Base-by-base conservation (phyloP, 1,140 invertebrate species). In the Coenobita brevimanus region DNA sequence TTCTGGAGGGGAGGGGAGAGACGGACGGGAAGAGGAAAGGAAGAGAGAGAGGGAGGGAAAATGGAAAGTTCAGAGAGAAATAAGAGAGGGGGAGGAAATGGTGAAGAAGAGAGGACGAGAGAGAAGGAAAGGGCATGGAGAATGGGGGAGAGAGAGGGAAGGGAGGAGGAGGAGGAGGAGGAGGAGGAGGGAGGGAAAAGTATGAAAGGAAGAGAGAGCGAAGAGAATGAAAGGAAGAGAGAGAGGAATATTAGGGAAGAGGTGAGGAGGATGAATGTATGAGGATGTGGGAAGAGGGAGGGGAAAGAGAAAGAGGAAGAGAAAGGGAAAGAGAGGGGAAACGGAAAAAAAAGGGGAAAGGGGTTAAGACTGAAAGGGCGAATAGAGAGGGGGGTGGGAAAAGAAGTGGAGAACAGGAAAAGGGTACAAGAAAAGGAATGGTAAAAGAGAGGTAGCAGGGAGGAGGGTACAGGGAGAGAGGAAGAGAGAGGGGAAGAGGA, bases 11-110 rank as follows among this genome's bases (percentile, higher is more conserved):
- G 36, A 33, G n/a, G n/a, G n/a, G n/a, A n/a, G n/a, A n/a, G n/a
- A n/a, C n/a, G n/a, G n/a, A n/a, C n/a, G n/a, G n/a, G n/a, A n/a
- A n/a, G n/a, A n/a, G n/a, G n/a, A n/a, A n/a, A n/a, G n/a, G n/a
- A n/a, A n/a, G n/a, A n/a, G n/a, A 24, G 62, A 67, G 62, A 67
- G 62, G 36, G 62, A 67, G 62, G 36, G 62, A 67, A 33, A 67
- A n/a, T n/a, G n/a, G n/a, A n/a, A n/a, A n/a, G n/a, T n/a, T n/a
- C n/a, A n/a, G n/a, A n/a, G n/a, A n/a, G n/a, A n/a, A n/a, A n/a
- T n/a, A n/a, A n/a, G 62, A 67, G 62, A 67, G 62, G 36, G 62
- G 36, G 62, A 67, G 62, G 36, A 30, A 64, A 30, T 24, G 62
- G 33, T n/a, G 33, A 30, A 64, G 62, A 64, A n/a, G n/a, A n/a